Percentiles rank a stretch among this genome's conserved stretches.
These are phyloP conservation scores for Eristalinus aeneus DNA, from an alignment of 2,888 invertebrate genomes.

Conservation along the genomic window DNA sequence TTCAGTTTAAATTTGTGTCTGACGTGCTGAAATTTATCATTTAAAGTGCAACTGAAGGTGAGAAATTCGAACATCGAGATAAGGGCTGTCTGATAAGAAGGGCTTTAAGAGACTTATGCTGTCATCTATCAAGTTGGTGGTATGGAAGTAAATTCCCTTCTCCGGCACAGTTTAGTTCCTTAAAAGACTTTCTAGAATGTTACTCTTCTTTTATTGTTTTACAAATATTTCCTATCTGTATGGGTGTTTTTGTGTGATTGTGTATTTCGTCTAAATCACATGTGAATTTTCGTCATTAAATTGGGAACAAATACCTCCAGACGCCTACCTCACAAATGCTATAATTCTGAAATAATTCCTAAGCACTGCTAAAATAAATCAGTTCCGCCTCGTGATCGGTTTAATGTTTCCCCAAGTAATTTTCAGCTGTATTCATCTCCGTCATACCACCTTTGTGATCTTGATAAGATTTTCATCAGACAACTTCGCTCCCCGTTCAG, in stretches of 20 bases:
- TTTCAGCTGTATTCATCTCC: neutral
- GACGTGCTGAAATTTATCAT: neutral
- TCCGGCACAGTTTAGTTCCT: neutral
- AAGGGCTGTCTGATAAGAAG: constrained; percentile 22
- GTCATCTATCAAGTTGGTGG: constrained; percentile 2
- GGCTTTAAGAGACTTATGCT: constrained; percentile 7
- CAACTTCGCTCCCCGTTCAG: no score
- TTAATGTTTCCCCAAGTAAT: no score
- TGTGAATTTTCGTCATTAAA: no score
- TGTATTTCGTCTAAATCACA: no score
- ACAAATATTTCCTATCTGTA: no score
- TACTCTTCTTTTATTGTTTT: no score
- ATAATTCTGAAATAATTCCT: neutral
- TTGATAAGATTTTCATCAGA: neutral
- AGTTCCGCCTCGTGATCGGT: neutral
- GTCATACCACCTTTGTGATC: neutral
- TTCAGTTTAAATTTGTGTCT: neutral
- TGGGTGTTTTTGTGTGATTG: no score
- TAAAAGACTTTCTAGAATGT: no score
- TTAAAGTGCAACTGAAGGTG: constrained; percentile 20
- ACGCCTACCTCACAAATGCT: neutral
- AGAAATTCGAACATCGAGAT: constrained; percentile 25
- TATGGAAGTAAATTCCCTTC: neutral
- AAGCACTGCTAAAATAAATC: neutral
- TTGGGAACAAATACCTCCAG: no score